A percentile compares a stretch with the other conserved stretches of the same genome.
phyloP scores from a whole-genome alignment of 1,140 invertebrate species.

The Diuraphis noxia region DNA sequence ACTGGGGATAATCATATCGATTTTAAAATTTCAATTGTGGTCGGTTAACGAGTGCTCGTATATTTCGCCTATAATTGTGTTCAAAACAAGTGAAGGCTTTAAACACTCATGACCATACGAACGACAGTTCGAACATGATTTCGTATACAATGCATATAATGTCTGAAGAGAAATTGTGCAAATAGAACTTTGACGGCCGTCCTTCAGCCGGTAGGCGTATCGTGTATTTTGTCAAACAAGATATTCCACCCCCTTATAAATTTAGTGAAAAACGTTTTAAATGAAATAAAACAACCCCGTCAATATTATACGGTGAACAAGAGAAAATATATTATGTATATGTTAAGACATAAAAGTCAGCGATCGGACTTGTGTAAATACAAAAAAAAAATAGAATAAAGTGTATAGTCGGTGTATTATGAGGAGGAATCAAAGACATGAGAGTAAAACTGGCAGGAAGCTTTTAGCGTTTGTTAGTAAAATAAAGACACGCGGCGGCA shows the following conservation, averaged over 20 bases:
- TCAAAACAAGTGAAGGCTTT: background rate
- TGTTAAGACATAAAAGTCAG: conserved; percentile 33
- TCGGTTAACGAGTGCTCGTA: background rate
- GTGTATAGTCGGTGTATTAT: background rate
- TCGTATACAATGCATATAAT: background rate
- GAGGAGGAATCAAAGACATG: conserved; percentile 29
- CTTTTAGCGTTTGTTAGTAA: conserved; percentile 48
- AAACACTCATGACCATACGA: background rate
- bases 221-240: conserved; percentile 39
- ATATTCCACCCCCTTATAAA: conserved; percentile 9
- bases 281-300: conserved; percentile 48
- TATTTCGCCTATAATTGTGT: conserved; percentile 5
- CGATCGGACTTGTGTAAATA: conserved; percentile 32
- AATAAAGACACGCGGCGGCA: conserved; percentile 9
- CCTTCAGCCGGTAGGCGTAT: background rate
- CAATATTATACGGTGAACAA: background rate
- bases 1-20: background rate
- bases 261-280: conserved; percentile 42
- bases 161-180: conserved; percentile 12
- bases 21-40: conserved; percentile 10
- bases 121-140: background rate
- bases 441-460: background rate
- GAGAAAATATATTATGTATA: background rate
- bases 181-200: conserved; percentile 1
- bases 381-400: background rate